Base-by-base conservation (phyloP, 2,888 invertebrate genomes). In the Myathropa florea region DNA sequence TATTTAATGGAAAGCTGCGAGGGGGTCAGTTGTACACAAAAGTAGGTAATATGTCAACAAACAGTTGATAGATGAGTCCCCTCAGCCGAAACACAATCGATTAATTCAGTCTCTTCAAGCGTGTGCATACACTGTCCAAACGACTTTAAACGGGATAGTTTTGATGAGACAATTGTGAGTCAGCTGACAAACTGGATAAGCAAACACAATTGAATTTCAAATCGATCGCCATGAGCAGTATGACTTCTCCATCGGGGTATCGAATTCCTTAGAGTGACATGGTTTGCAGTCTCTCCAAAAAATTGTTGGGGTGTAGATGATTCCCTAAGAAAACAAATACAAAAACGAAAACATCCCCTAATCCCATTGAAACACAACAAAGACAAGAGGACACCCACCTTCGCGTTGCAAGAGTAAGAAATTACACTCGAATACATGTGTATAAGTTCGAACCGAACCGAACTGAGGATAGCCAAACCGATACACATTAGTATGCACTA, bases 401-500 rank as follows among this genome's bases (percentile, higher is more conserved):
- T 23, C 28, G 21, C 18, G 28, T 33, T 24, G 14, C 39, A 53
- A 30, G 10, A 59, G 26, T 26, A 14, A 26, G 67, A 18, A 71
- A 65, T 53, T 67, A 59, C 59, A 36, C 4, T 18, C 1, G 23
- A 18, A 68, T 12, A 36, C 30, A 30, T 24, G 4, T n/a, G 26
- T 73, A 67, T 73, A 68, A 55, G 67, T 59, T 65, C 46, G 30
- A 75, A 80, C 59, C 14, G 28, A 70, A 83, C 83, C 61, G 61
- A 82, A 76, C 75, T 61, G 60, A 60, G 26, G 2, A 33, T 33
- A 39, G 68, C 73, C 55, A 14, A 80, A 72, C 85, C 65, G 86
- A 86, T 86, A 86, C 78, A 86, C 83, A 86, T 79, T 78, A 78
- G 86, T 79, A 67, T 70, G 64, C 61, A 65, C 86, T 86, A 86